These are phyloP conservation scores for Drosophila sulfurigaster DNA, from an alignment of 1,140 invertebrate genomes.

Conservation along the genomic window DNA sequence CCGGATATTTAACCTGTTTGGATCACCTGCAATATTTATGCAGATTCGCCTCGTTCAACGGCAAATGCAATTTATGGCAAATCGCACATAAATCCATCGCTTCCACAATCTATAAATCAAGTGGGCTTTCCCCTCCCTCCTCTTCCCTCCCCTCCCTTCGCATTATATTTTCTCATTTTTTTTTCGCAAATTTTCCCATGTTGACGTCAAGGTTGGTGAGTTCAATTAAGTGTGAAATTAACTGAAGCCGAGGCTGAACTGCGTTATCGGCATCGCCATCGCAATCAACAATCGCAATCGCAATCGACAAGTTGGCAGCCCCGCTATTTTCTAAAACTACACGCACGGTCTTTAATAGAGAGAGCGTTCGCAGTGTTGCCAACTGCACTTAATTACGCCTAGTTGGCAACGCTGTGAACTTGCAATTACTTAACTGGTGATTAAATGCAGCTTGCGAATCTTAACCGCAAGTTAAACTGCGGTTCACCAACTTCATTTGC, in stretches of 20 bases:
- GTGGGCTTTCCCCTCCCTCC: neutral
- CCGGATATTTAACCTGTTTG: conserved; percentile 19
- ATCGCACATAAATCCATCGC: conserved; percentile 17
- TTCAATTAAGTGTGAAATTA: conserved; percentile 25
- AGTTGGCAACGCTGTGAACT: neutral
- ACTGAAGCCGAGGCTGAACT: neutral
- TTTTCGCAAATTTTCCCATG: conserved; percentile 1
- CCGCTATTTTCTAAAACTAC: neutral
- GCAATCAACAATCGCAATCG: neutral
- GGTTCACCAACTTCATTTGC: no score
- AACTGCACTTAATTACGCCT: neutral
- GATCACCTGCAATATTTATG: neutral
- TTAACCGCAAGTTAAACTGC: no score
- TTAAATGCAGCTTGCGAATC: neutral
- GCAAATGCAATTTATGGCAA: conserved; percentile 21
- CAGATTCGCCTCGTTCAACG: neutral
- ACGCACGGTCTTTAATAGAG: neutral
- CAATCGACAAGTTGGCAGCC: neutral
- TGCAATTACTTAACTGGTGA: neutral
- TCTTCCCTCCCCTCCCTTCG: neutral
- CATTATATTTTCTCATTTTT: neutral
- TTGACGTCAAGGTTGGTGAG: conserved; percentile 4
- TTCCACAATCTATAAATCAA: conserved; percentile 16
- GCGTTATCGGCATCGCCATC: neutral
- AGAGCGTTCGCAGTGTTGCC: neutral